A percentile compares a stretch with the other conserved stretches of the same genome.
Conservation (phyloP, 2,888 invertebrate genomes). For the Athrips mouffetella region DNA sequence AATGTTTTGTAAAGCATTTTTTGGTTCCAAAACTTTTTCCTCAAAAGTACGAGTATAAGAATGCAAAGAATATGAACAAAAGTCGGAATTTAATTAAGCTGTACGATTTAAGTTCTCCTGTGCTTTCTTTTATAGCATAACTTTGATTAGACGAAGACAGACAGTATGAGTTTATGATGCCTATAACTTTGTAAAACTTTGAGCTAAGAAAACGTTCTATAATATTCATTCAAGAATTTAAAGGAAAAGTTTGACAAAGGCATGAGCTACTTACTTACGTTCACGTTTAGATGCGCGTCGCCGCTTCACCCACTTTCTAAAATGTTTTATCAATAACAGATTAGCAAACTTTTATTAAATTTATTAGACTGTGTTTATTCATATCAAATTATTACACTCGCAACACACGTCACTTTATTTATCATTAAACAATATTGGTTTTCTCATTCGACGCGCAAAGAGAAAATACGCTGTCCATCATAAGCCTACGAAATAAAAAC, state of each 20-base stretch:
- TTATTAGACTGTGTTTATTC: constrained; percentile 10
- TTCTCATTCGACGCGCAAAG: too few relatives aligned
- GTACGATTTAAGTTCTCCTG: not conserved
- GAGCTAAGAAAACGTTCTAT: constrained; percentile 3
- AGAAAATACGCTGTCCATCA: not conserved
- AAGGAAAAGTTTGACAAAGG: constrained; percentile 28
- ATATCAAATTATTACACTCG: too few relatives aligned
- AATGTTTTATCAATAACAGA: constrained; percentile 17
- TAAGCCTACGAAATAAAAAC: not conserved
- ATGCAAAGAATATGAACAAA: not conserved
- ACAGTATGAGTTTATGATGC: constrained; percentile 8
- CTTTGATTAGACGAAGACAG: constrained; percentile 10
- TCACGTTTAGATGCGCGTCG: constrained; percentile 31
- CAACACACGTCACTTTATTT: too few relatives aligned
- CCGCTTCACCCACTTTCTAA: constrained; percentile 31
- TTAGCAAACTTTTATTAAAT: constrained; percentile 9
- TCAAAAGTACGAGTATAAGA: too few relatives aligned
- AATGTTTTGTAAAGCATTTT: too few relatives aligned
- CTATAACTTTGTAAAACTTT: not conserved
- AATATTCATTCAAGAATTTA: constrained; percentile 20
- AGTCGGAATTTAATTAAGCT: not conserved
- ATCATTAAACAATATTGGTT: too few relatives aligned
- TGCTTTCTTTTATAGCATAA: constrained; percentile 9
- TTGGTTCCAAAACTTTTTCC: not conserved
- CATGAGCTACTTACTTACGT: constrained; percentile 25